These are phyloP conservation scores for Cotesia vestalis DNA, from an alignment of 1,140 invertebrate genomes.

Conservation along the genomic window DNA sequence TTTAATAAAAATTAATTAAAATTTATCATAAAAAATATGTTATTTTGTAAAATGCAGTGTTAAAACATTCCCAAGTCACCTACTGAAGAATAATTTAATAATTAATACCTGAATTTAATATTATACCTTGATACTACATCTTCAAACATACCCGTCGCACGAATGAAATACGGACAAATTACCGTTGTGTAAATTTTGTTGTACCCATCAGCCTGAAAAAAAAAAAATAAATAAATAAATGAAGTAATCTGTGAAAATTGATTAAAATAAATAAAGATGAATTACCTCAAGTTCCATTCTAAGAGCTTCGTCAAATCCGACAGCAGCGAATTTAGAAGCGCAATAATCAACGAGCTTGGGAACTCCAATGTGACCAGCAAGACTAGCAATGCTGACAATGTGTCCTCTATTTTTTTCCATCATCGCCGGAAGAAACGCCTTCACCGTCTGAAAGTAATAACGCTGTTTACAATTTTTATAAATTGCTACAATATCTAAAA, in stretches of 20 bases:
- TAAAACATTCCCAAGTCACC: no score
- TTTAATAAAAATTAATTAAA: no score
- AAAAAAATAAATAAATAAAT: constrained; percentile 13
- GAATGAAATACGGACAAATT: constrained; percentile 92
- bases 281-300: constrained; percentile 76
- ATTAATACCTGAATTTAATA: neutral
- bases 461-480: constrained; percentile 22
- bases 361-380: constrained; percentile 86
- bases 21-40: no score
- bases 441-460: constrained; percentile 72
- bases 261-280: neutral
- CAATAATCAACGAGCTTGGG: constrained; percentile 93
- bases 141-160: constrained; percentile 90
- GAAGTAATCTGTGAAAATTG: neutral
- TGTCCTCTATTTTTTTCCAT: constrained; percentile 89
- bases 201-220: constrained; percentile 65
- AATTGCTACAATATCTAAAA: no score
- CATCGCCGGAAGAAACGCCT: constrained; percentile 91
- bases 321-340: constrained; percentile 91
- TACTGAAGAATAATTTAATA: no score
- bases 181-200: constrained; percentile 85
- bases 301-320: constrained; percentile 91
- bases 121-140: constrained; percentile 83
- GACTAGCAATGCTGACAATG: constrained; percentile 93
- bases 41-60: no score